Evolutionary conservation across 2,888 invertebrate species (phyloP), one percentile per base, ranked within the genome.

Genomic region (Dynastes grantii): DNA sequence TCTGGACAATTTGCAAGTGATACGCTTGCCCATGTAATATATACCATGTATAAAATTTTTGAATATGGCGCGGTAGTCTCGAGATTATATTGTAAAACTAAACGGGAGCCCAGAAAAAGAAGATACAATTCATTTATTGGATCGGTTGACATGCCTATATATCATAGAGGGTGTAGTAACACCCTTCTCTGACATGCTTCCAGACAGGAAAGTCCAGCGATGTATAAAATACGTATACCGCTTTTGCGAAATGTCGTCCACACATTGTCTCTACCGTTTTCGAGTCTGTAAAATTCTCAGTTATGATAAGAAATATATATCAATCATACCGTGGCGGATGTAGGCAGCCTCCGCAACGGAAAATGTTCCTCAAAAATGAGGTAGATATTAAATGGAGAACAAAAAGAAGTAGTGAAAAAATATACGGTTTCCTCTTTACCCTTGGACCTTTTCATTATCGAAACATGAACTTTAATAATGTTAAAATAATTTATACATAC

Each of bases 221-320:
- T 79, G 76, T 79, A 84, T 84, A 84, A 84, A 84, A 83, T 82
- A 83, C 83, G 83, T 82, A 29, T 53, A 29, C 53, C 55, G 71
- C 83, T 82, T 83, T 82, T 80, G 81, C 80, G 79, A 84, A 84
- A 84, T 83, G 84, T 84, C 84, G n/a, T n/a, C n/a, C n/a, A n/a
- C 84, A 84, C 81, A 81, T 81, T 84, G 84, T 83, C 81, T 83
- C 81, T 84, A 81, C 37, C 55, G 71, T 76, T 78, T 80, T 78
- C 79, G 22, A 82, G 80, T 81, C 80, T 79, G 78, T 73, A 82
- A 77, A 61, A 70, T 76, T 64, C 76, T 77, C 71, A 71, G 71
- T 61, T 51, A 55, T 63, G 76, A 81, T 79, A 79, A 81, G 79
- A 67, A 71, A 79, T 79, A 81, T 81, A 79, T 79, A 81, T 81